Percentiles rank a stretch among this genome's conserved stretches.
phyloP scores from a whole-genome alignment of 2,797 vertebrate species.

The Phalloptychus januarius region DNA sequence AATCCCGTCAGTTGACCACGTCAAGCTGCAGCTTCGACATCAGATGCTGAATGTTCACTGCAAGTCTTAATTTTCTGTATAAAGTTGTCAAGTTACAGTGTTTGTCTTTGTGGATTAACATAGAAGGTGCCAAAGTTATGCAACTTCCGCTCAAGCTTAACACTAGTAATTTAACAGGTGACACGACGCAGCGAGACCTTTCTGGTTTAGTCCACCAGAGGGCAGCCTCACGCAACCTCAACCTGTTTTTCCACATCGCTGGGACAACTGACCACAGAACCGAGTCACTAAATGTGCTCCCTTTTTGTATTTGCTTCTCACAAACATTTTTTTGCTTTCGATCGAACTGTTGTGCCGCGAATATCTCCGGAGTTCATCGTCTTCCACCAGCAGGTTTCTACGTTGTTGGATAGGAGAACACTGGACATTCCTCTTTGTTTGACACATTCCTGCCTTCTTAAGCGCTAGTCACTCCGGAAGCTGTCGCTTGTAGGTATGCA shows the following conservation, averaged over 20 bases:
- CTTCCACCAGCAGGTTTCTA: constrained; percentile 43
- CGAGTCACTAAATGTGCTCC: constrained; percentile 15
- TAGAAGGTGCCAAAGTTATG: constrained; percentile 6
- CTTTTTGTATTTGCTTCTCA: neutral
- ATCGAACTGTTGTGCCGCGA: constrained; percentile 20
- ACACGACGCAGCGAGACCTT: constrained; percentile 14
- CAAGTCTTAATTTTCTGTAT: constrained; percentile 33
- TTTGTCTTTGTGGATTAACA: constrained; percentile 9
- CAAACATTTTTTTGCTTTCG: neutral
- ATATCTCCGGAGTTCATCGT: constrained; percentile 8
- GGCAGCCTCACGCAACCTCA: constrained; percentile 44
- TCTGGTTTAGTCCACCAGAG: constrained; percentile 59
- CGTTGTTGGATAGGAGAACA: constrained; percentile 32
- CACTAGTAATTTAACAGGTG: constrained; percentile 23
- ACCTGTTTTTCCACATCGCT: constrained; percentile 11
- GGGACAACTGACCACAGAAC: constrained; percentile 7
- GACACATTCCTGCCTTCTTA: constrained; percentile 64
- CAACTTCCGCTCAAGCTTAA: constrained; percentile 29
- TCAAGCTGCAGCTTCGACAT: constrained; percentile 31
- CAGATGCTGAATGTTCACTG: constrained; percentile 13
- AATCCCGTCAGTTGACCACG: constrained; percentile 26
- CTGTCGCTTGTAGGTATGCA: constrained; percentile 52
- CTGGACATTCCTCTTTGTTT: constrained; percentile 57
- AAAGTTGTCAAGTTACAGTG: constrained; percentile 39
- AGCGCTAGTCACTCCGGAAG: constrained; percentile 35